phyloP scores from a whole-genome alignment of 2,113 vertebrate genomes.

The Chauna torquata region DNA sequence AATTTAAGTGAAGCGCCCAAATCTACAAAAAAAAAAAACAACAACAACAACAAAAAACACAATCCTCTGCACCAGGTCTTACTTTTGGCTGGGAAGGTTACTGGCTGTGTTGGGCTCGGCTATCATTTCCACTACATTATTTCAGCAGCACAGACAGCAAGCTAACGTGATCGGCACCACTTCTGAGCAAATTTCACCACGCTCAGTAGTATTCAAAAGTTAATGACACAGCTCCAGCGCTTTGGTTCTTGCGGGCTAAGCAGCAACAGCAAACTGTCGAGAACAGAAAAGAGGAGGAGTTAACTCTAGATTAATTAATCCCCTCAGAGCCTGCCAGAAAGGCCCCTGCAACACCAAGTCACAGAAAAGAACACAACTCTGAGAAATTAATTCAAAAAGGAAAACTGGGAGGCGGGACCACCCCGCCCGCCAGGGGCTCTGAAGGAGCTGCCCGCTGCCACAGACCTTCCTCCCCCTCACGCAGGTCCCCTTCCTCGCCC shows the following conservation, averaged over 20 bases:
- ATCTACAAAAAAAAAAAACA: rapidly evolving
- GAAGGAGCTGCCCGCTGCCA: neutral
- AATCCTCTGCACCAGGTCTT: conserved; percentile 19
- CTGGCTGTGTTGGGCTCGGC: conserved; percentile 76
- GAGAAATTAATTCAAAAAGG: rapidly evolving
- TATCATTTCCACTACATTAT: conserved; percentile 84
- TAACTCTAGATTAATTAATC: neutral
- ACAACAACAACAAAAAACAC: no score
- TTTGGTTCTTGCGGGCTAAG: neutral
- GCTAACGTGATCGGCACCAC: neutral
- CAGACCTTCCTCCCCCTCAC: no score
- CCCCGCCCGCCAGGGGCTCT: neutral
- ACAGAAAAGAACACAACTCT: neutral
- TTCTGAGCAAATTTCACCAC: neutral
- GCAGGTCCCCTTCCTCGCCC: neutral
- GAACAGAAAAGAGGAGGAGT: neutral
- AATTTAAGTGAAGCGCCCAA: neutral
- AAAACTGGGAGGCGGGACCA: rapidly evolving
- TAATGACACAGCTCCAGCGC: neutral
- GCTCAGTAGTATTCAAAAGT: rapidly evolving
- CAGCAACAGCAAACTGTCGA: neutral
- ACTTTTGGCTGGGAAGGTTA: conserved; percentile 75
- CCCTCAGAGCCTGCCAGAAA: neutral
- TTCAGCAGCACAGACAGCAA: neutral
- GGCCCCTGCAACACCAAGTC: neutral